Conservation (phyloP, 35 echinoderm and acorn worm species). For the Ptychodera flava region DNA sequence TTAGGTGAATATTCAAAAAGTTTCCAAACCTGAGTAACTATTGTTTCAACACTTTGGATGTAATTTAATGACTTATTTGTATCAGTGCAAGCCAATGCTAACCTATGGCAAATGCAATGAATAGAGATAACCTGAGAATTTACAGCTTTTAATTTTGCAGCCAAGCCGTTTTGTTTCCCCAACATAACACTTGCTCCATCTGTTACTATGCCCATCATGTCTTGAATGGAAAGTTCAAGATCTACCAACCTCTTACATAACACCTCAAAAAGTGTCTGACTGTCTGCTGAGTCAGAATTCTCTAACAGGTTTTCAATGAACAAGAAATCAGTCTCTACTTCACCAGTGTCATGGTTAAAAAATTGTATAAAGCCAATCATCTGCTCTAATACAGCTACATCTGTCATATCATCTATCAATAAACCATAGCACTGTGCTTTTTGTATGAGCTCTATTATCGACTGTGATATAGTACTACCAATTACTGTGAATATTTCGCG, state of each 20-base stretch:
- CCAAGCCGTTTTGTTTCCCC: slow-evolving; percentile 1
- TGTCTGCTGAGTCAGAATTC: neutral
- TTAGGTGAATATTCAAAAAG: slow-evolving; percentile 13
- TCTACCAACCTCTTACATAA: neutral
- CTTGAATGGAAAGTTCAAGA: neutral
- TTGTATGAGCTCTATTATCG: neutral
- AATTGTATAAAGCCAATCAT: slow-evolving; percentile 12
- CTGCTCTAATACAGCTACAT: slow-evolving; percentile 5
- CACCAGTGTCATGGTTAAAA: neutral
- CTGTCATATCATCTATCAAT: slow-evolving; percentile 9
- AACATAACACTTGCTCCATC: slow-evolving; percentile 5
- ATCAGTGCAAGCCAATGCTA: slow-evolving; percentile 4
- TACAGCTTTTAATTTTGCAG: neutral
- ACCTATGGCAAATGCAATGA: slow-evolving; percentile 6
- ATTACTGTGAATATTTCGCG: neutral
- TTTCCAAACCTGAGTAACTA: slow-evolving; percentile 10
- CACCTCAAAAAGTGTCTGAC: neutral
- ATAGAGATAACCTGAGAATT: neutral
- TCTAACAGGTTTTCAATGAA: slow-evolving; percentile 2
- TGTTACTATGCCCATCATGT: slow-evolving; percentile 8
- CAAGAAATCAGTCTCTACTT: slow-evolving; percentile 3
- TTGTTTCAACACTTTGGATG: neutral
- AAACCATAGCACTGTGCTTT: neutral
- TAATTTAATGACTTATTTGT: slow-evolving; percentile 1
- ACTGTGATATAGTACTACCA: neutral